phyloP scores from a whole-genome alignment of 2,888 invertebrate genomes.

The Cryptus viduatorius region DNA sequence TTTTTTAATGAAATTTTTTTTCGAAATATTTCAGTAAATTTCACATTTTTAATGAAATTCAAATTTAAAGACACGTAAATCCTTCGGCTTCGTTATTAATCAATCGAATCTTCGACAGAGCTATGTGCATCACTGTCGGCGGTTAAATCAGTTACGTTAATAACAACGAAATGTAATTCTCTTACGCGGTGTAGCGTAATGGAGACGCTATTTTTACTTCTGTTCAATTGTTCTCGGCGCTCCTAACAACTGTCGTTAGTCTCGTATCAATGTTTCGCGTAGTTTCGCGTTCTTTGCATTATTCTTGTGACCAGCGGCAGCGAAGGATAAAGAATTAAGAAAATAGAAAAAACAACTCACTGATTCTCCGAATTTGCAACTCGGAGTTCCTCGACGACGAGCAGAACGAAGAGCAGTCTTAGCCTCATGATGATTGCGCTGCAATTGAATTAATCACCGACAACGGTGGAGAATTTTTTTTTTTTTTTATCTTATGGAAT shows the following conservation, averaged over 20 bases:
- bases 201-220: slow-evolving; percentile 2
- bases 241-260: slow-evolving; percentile 12
- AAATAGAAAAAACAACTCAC: slow-evolving; percentile 47
- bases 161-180: background rate
- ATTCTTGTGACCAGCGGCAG: background rate
- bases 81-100: too few species aligned
- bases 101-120: background rate
- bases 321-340: background rate
- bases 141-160: background rate
- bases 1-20: too few species aligned
- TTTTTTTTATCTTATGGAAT: background rate
- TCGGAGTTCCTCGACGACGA: slow-evolving; percentile 30
- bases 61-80: too few species aligned
- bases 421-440: slow-evolving; percentile 48
- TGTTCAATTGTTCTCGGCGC: background rate
- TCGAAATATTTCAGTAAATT: too few species aligned
- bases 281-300: background rate
- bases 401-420: slow-evolving; percentile 26
- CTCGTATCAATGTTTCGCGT: background rate
- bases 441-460: slow-evolving; percentile 51
- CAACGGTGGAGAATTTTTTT: background rate
- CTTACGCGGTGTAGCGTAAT: background rate
- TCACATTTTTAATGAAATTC: too few species aligned
- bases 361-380: slow-evolving; percentile 26
- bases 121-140: background rate